phyloP scores from a whole-genome alignment of 2,113 vertebrate species.

The Lonchura striata region DNA sequence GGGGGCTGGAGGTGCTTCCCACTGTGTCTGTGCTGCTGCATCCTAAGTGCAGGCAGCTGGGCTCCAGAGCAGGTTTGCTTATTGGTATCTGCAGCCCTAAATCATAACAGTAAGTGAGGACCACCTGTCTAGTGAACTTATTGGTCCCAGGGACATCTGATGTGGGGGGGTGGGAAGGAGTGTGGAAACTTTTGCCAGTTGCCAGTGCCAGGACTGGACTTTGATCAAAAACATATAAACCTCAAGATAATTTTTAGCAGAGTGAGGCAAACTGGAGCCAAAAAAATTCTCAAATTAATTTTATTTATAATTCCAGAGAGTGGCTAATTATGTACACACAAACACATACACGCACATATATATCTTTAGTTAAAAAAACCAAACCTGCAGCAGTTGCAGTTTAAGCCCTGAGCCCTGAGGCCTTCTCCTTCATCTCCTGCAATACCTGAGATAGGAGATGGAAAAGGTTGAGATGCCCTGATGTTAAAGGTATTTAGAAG shows the following conservation, averaged over 20 bases:
- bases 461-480: not conserved
- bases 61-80: not conserved
- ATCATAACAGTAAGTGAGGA: not conserved
- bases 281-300: not conserved
- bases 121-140: rapidly evolving
- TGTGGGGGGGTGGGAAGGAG: rapidly evolving
- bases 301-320: slow-evolving; percentile 27
- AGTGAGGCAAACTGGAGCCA: not conserved
- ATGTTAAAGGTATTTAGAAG: not conserved
- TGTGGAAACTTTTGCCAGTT: not conserved
- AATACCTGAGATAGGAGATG: not conserved
- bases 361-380: not conserved
- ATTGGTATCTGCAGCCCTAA: not conserved
- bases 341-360: rapidly evolving
- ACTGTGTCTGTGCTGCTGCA: not conserved
- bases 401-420: not conserved
- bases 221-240: not conserved
- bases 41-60: not conserved
- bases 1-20: not conserved
- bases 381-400: not conserved
- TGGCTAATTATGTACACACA: not conserved
- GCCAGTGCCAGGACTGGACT: not conserved
- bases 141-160: not conserved
- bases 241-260: not conserved
- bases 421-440: not conserved